Conservation (phyloP, 2,797 vertebrate species). For the Sardinella longiceps region DNA sequence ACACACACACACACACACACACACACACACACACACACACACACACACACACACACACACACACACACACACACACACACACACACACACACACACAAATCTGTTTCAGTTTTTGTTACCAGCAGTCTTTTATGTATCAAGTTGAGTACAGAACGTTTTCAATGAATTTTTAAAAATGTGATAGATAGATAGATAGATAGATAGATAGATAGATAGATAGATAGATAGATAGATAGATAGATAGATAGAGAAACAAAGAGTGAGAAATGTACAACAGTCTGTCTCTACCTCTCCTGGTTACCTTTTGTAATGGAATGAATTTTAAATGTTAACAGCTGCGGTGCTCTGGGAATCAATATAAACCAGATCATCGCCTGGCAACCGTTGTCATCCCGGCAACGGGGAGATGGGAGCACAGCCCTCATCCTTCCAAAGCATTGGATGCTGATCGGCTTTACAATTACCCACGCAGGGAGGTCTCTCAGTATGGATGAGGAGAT, state of each 20-base stretch:
- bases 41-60: too few species aligned
- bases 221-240: background rate
- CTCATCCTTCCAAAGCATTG: conserved; percentile 36
- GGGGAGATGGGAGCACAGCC: conserved; percentile 42
- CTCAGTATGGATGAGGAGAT: conserved; percentile 43
- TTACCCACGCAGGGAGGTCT: conserved; percentile 48
- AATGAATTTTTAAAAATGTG: background rate
- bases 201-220: background rate
- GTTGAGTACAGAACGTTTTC: background rate
- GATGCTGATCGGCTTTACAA: conserved; percentile 41
- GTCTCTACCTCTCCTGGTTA: conserved; percentile 25
- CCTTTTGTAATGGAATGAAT: conserved; percentile 50
- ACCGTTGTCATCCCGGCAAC: conserved; percentile 35
- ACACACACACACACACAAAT: background rate
- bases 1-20: too few species aligned
- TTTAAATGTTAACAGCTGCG: conserved; percentile 54
- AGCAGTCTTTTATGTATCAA: background rate
- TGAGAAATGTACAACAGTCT: conserved; percentile 29
- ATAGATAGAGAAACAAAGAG: background rate
- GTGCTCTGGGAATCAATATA: conserved; percentile 45
- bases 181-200: background rate
- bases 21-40: too few species aligned
- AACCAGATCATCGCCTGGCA: conserved; percentile 47
- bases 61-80: too few species aligned
- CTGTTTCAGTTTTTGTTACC: background rate